Conservation (phyloP, 1,140 invertebrate species). For the Anastrepha ludens region DNA sequence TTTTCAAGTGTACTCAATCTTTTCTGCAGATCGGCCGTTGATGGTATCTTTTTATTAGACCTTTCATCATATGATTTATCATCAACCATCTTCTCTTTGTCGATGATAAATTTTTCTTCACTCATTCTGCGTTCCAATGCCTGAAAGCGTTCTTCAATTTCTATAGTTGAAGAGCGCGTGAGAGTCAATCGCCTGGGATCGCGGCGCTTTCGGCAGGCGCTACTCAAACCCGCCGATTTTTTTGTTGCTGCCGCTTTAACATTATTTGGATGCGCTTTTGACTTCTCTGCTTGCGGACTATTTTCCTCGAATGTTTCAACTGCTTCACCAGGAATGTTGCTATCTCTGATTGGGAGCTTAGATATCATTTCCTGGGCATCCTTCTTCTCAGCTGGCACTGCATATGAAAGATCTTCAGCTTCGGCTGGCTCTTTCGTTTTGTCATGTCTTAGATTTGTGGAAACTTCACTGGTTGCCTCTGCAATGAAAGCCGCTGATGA, state of each 20-base stretch:
- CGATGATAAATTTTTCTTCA: constrained; percentile 54
- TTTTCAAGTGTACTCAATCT: constrained; percentile 66
- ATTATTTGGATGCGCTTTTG: neutral
- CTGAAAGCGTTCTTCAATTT: constrained; percentile 68
- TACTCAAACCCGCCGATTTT: constrained; percentile 49
- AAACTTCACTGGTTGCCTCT: constrained; percentile 54
- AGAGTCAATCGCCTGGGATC: constrained; percentile 67
- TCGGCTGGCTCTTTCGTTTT: neutral
- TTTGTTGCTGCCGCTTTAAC: neutral
- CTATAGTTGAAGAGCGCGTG: constrained; percentile 68
- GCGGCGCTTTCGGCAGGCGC: constrained; percentile 62
- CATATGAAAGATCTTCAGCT: neutral
- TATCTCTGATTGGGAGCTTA: neutral
- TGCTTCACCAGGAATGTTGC: constrained; percentile 42
- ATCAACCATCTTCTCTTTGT: neutral
- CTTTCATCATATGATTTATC: neutral
- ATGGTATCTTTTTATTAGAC: constrained; percentile 60
- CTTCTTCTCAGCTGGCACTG: neutral
- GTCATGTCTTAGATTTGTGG: constrained; percentile 41
- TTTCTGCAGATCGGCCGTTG: constrained; percentile 65
- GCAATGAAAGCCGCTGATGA: constrained; percentile 56
- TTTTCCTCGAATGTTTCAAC: constrained; percentile 1
- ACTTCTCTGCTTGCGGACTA: neutral
- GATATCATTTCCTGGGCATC: neutral
- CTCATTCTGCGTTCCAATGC: constrained; percentile 65